Base-by-base conservation (phyloP, 2,888 invertebrate species). In the Andrena haemorrhoa region DNA sequence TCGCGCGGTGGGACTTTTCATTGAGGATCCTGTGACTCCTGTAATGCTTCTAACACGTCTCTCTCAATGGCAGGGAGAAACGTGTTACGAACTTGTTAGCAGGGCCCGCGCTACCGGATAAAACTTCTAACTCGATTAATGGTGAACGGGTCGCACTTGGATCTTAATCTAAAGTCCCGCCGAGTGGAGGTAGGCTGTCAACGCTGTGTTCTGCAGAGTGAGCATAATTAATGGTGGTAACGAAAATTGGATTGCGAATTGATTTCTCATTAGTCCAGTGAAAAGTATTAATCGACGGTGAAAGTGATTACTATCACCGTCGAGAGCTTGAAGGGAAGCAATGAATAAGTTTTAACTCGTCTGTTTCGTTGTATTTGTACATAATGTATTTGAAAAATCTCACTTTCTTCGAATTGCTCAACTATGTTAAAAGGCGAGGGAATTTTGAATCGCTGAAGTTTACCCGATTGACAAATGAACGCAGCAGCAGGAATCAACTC, bases 111-210 rank as follows among this genome's bases (percentile, higher is more conserved):
- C 49, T 35, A 47, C 41, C 31, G 16, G n/a, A 7, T 12, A 2
- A 41, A 47, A 4, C 6, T 58, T 73, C 12, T 49, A 49, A 70
- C 66, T 74, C 16, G 10, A 73, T 65, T 20, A 33, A 51, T 6
- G 7, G 31, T 1, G 20, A 41, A n/a, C 23, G 26, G 58, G 41
- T 51, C 20, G 33, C 10, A 8, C 7, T 75, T 35, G 74, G 75
- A 71, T 80, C 75, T 75, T 70, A 49, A 71, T 75, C 71, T 10
- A 26, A 71, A 80, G 80, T 82, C 75, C 80, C 80, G 68, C 82
- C 53, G 69, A 49, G 56, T 60, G 65, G 31, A 69, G 41, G 12
- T 26, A 49, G 16, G 2, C n/a, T 8, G 8, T 12, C 5, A 12
- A 47, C 26, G 8, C n/a, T 33, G 66, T 29, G 47, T 58, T 23